Base-by-base conservation (phyloP, 2,888 invertebrate genomes). In the Lobophora halterata region DNA sequence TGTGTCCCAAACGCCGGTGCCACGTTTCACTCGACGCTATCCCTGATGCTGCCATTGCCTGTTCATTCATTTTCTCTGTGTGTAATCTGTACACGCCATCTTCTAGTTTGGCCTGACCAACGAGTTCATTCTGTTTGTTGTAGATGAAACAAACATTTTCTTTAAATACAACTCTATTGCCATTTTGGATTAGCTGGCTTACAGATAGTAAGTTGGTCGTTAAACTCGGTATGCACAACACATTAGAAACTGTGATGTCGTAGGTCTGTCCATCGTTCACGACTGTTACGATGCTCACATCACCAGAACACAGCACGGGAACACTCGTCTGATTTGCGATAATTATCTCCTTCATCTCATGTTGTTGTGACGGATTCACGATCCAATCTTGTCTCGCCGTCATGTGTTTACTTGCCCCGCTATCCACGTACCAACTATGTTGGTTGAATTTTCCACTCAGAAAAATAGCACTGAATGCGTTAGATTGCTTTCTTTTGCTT, bases 381-480 rank as follows among this genome's bases (percentile, higher is more conserved):
- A 60, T 20, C 42, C 25, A 39, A 5, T 49, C 16, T 36, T 49
- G 7, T 3, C 49, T 49, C n/a, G 49, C 26, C 3, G 51, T 49
- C 40, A 60, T 40, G 25, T 61, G 59, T 1, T 10, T 24, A 35
- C 58, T 61, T 17, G 57, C 57, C 6, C 55, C 54, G 4, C 51
- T 51, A 38, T 57, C 58, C 24, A 54, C 31, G 29, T 54, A 56
- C 52, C 49, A 56, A 23, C 55, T 55, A 3, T 18, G 46, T 29
- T 52, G 57, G n/a, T 10, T 45, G 47, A 49, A 61, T 12, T 39
- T 28, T 7, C 51, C 49, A 44, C 39, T 55, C 5, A 58, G 26
- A 24, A 58, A 56, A 7, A 52, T 49, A 3, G 50, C 53, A 11
- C 45, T 55, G 23, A 57, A 58, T 6, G 53, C 55, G 33, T 57